phyloP scores from a whole-genome alignment of 1,140 invertebrate genomes.

The Phocides pigmalion region DNA sequence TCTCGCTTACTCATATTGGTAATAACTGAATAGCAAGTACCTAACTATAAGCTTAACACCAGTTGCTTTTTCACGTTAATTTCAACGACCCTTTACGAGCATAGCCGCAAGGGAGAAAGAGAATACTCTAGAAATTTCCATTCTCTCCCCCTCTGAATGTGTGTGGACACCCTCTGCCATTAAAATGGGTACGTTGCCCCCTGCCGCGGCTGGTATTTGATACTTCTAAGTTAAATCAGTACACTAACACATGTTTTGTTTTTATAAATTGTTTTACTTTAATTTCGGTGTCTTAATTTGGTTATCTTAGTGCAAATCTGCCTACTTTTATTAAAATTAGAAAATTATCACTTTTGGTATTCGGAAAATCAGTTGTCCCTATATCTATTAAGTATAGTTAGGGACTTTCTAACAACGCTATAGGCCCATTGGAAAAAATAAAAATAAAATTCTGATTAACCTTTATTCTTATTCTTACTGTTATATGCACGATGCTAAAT shows the following conservation, averaged over 20 bases:
- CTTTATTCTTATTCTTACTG: no score
- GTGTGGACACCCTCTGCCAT: slow-evolving; percentile 23
- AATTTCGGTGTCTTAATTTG: neutral
- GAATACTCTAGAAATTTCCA: slow-evolving; percentile 22
- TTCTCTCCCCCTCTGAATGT: slow-evolving; percentile 7
- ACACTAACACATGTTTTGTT: neutral
- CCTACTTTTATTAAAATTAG: no score
- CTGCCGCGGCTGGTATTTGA: slow-evolving; percentile 15
- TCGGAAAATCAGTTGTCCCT: no score
- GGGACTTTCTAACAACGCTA: no score
- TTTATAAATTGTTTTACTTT: neutral
- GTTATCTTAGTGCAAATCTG: no score
- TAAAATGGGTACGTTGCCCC: slow-evolving; percentile 27
- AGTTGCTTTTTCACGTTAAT: slow-evolving; percentile 10
- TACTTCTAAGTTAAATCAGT: slow-evolving; percentile 12
- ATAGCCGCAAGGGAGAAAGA: slow-evolving; percentile 21
- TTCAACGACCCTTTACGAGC: slow-evolving; percentile 9
- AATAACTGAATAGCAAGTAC: neutral
- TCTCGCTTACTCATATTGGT: neutral
- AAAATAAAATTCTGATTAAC: no score
- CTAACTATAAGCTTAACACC: neutral
- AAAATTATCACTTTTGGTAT: no score
- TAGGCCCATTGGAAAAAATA: no score
- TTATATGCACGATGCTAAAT: no score
- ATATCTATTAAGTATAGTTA: no score